These are phyloP conservation scores for Xerus rutilus DNA, from an alignment of 2,797 vertebrate species.

Conservation along the genomic window DNA sequence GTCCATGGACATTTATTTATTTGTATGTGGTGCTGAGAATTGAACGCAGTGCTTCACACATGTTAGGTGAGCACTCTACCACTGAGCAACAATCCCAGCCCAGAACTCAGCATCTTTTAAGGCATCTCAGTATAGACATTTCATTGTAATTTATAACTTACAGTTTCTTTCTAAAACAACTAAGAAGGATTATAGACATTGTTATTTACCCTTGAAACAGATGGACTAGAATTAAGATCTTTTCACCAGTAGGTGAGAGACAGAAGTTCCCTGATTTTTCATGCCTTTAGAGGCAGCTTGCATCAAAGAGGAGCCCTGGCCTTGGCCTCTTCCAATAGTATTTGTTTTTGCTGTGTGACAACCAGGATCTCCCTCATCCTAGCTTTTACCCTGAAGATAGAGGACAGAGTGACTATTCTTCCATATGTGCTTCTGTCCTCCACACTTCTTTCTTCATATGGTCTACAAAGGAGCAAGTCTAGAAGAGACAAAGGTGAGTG, in stretches of 20 bases:
- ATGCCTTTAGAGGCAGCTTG: not conserved
- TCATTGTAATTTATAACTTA: not conserved
- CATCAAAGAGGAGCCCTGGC: not conserved
- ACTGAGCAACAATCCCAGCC: too few species aligned
- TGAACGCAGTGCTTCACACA: too few species aligned
- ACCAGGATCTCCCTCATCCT: not conserved
- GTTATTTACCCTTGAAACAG: not conserved
- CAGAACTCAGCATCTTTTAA: not conserved
- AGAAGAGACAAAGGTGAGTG: constrained; percentile 52
- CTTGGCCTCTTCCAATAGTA: not conserved
- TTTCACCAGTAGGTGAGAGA: not conserved
- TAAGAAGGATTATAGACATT: not conserved
- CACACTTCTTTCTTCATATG: constrained; percentile 58
- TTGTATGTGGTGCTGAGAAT: too few species aligned
- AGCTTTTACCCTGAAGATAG: not conserved
- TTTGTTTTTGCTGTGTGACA: not conserved
- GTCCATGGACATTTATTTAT: too few species aligned
- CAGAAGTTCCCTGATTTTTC: not conserved
- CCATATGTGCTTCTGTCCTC: not conserved
- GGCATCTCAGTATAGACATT: not conserved
- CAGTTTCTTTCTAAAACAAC: constrained; percentile 5
- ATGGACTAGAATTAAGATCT: not conserved
- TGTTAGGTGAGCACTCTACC: too few species aligned
- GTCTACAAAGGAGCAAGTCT: not conserved
- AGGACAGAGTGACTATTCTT: not conserved